phyloP scores from a whole-genome alignment of 2,888 invertebrate species.

The Diaprepes abbreviatus region DNA sequence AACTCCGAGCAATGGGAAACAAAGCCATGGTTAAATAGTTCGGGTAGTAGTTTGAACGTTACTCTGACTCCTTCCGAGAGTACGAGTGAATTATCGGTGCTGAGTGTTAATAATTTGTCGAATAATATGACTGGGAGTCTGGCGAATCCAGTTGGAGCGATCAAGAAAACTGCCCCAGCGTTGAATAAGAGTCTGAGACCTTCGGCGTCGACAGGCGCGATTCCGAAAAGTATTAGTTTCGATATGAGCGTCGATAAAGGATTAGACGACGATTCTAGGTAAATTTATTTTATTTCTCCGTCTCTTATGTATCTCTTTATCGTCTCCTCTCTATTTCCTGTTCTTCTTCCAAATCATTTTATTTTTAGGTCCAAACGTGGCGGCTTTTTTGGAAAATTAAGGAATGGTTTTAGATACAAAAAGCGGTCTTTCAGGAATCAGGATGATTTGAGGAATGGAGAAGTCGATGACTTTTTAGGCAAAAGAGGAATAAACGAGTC shows the following conservation, averaged over 20 bases:
- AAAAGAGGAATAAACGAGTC: conserved; percentile 46
- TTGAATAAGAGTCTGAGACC: conserved; percentile 43
- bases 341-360: no score
- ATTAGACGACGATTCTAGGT: conserved; percentile 73
- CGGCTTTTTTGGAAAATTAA: conserved; percentile 82
- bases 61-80: conserved; percentile 64
- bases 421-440: conserved; percentile 63
- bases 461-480: conserved; percentile 47
- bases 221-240: conserved; percentile 93
- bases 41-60: conserved; percentile 63
- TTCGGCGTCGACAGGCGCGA: conserved; percentile 81
- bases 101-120: conserved; percentile 58
- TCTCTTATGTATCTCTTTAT: no score
- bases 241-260: conserved; percentile 90
- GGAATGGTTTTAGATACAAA: conserved; percentile 69
- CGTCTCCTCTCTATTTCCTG: no score
- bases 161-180: conserved; percentile 28
- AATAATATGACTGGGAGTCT: conserved; percentile 28
- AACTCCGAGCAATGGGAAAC: conserved; percentile 61
- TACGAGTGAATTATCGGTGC: conserved; percentile 62
- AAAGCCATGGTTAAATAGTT: conserved; percentile 64
- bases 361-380: conserved; percentile 74
- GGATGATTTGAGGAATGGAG: conserved; percentile 57
- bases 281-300: conserved; percentile 56
- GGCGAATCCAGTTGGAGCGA: conserved; percentile 26